Evolutionary conservation across 2,113 vertebrate species (phyloP), one percentile per base, ranked within the genome.

Genomic region (Phylloscopus whistleri): DNA sequence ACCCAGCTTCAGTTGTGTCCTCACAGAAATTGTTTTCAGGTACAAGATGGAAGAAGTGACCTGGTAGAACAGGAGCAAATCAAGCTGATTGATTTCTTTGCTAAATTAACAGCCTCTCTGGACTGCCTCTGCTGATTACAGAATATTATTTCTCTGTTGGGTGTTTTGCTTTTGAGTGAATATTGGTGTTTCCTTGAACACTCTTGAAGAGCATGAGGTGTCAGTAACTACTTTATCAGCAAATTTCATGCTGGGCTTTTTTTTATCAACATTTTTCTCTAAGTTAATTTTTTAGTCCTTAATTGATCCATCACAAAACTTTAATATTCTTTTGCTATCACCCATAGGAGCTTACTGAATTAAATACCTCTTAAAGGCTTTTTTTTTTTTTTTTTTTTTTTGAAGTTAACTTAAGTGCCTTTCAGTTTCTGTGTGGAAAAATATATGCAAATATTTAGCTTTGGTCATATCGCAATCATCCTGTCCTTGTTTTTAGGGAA

Each of bases 221-320:
- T 85, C 31, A 67, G 46, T 48, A 82, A 67, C 35, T 68, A 16
- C 84, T 91, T 80, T 59, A 78, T 43, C 64, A 79, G 56, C 10
- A 11, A 35, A 63, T 63, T 86, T 93, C 44, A 28, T 48, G 21
- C 44, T 73, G 55, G 22, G 43, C 2, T 72, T 55, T 82, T 88
- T 79, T 48, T 44, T 88, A 49, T 39, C 48, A 51, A 13, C 83
- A 66, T 89, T 92, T 92, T 90, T 30, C 31, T 88, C 41, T 68
- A 37, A 69, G 15, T 83, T 78, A 49, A 19, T 66, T 56, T 85
- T 86, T 86, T 49, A 55, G 35, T 58, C 26, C 18, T 84, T 90
- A 83, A 82, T 82, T 68, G 68, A 62, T 73, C n/a, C 48, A 33
- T 53, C 16, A 33, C 11, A 78, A 49, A 69, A 35, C 7, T 56